phyloP scores from a whole-genome alignment of 2,888 invertebrate genomes.

The Stenodera caucasica region DNA sequence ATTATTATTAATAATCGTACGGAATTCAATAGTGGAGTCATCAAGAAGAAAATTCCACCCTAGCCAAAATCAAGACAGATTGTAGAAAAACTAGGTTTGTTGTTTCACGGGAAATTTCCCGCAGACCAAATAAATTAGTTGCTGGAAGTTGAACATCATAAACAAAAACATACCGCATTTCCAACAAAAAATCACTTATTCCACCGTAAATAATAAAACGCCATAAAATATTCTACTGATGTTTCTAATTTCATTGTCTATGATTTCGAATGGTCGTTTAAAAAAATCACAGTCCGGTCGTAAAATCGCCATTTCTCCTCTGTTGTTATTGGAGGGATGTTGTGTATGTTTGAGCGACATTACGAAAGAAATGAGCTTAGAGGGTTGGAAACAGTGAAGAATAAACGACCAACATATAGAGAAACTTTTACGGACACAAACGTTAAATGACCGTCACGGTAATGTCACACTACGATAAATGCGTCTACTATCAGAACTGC shows the following conservation, averaged over 20 bases:
- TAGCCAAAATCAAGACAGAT: conserved; percentile 10
- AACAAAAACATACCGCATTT: background rate
- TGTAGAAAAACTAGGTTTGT: conserved; percentile 15
- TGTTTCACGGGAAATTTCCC: conserved; percentile 27
- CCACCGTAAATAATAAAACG: too few relatives aligned
- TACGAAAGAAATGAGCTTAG: conserved; percentile 25
- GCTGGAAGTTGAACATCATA: background rate
- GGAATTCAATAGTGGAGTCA: background rate
- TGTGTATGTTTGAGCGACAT: background rate
- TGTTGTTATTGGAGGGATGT: background rate
- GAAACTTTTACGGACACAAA: conserved; percentile 35
- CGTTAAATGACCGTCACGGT: conserved; percentile 34
- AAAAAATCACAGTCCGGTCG: background rate
- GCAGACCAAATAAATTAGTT: conserved; percentile 22
- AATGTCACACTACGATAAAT: conserved; percentile 32
- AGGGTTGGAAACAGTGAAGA: conserved; percentile 34
- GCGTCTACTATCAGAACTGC: conserved; percentile 31
- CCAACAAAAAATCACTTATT: background rate
- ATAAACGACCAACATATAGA: conserved; percentile 31
- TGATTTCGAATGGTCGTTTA: conserved; percentile 20
- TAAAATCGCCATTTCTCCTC: conserved; percentile 11
- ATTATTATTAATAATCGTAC: background rate
- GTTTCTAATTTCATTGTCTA: background rate
- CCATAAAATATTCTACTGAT: too few relatives aligned
- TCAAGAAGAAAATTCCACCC: background rate